phyloP scores from a whole-genome alignment of 1,140 invertebrate genomes.

The Maconellicoccus hirsutus region DNA sequence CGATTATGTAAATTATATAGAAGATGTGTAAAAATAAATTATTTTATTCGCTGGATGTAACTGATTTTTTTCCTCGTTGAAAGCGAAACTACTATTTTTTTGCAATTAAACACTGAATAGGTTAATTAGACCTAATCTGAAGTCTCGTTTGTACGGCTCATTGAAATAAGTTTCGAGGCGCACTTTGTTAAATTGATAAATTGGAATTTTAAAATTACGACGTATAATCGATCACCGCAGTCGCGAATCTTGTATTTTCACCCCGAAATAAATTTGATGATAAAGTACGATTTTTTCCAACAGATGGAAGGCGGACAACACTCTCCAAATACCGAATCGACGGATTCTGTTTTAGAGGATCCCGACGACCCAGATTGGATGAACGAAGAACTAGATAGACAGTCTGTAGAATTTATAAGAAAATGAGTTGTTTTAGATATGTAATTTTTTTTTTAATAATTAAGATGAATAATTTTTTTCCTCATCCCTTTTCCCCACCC shows the following conservation, averaged over 20 bases:
- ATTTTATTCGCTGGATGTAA: background rate
- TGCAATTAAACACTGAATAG: no score
- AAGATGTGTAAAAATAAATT: background rate
- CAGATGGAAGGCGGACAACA: background rate
- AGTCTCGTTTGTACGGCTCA: no score
- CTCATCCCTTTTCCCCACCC: background rate
- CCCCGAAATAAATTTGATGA: no score
- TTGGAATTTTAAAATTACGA: no score
- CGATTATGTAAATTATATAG: background rate
- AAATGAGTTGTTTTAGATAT: background rate
- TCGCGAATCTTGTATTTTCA: no score
- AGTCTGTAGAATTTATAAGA: background rate
- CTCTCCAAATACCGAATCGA: background rate
- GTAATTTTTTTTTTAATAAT: no score
- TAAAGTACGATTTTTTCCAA: background rate
- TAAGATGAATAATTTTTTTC: background rate
- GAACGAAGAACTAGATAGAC: background rate
- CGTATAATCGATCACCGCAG: no score
- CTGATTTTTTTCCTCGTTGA: background rate
- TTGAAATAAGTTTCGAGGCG: no score
- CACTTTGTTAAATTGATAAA: no score
- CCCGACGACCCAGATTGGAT: slow-evolving; percentile 12
- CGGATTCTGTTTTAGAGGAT: background rate
- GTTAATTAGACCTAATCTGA: no score
- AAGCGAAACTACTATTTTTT: no score